Percentiles rank a stretch among this genome's conserved stretches.
phyloP scores from a whole-genome alignment of 2,113 vertebrate species.

The Campylomormyrus numenius region DNA sequence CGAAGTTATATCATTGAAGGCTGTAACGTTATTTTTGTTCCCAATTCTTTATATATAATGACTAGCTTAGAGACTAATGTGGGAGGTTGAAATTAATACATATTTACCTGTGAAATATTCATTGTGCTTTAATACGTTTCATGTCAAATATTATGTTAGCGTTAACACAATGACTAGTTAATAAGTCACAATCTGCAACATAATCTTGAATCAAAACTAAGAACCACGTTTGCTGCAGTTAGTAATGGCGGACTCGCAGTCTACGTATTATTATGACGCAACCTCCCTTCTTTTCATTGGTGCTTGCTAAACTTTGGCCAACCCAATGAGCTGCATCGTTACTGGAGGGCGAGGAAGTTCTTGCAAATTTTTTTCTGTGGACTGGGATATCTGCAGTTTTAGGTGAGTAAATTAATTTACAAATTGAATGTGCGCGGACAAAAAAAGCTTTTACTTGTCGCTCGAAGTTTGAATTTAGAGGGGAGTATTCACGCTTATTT shows the following conservation, averaged over 20 bases:
- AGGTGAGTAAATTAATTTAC: neutral
- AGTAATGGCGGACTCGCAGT: neutral
- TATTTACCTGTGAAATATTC: neutral
- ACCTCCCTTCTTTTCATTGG: conserved; percentile 1
- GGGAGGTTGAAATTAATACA: neutral
- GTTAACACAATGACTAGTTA: neutral
- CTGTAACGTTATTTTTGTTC: neutral
- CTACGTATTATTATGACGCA: neutral
- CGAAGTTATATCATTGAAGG: neutral
- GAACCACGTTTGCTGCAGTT: neutral
- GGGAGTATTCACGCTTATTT: neutral
- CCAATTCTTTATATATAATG: neutral
- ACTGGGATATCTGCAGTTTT: conserved; percentile 1
- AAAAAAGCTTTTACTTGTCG: neutral
- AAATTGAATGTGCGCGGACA: neutral
- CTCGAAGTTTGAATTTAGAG: neutral
- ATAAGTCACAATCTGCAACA: neutral
- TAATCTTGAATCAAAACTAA: neutral
- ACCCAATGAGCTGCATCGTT: conserved; percentile 3
- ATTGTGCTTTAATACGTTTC: neutral
- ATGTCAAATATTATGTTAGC: neutral
- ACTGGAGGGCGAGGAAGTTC: neutral
- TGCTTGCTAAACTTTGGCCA: neutral
- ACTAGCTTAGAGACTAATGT: neutral
- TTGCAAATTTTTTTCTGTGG: neutral